phyloP scores from a whole-genome alignment of 1,140 invertebrate genomes.

The Pinna nobilis region DNA sequence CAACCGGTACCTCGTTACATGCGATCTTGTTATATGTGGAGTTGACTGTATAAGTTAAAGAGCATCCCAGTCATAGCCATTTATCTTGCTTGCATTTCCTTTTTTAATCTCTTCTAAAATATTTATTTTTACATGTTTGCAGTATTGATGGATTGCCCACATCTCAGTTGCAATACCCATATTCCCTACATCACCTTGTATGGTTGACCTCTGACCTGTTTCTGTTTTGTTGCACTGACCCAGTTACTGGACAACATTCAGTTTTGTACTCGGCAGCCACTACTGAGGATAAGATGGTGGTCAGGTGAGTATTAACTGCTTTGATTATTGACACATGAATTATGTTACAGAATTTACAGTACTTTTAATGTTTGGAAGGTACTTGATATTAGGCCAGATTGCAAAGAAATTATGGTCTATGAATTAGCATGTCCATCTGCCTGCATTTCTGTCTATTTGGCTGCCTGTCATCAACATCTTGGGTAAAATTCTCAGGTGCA shows the following conservation, averaged over 20 bases:
- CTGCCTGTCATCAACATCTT: no score
- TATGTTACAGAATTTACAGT: not conserved
- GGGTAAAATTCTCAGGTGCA: no score
- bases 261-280: constrained; percentile 22
- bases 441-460: no score
- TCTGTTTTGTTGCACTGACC: constrained; percentile 18
- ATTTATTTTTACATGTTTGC: not conserved
- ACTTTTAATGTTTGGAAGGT: not conserved
- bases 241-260: constrained; percentile 18
- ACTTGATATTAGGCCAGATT: not conserved
- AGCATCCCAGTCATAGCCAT: not conserved
- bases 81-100: not conserved
- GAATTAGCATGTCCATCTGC: no score
- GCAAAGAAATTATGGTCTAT: no score
- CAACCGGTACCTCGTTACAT: no score
- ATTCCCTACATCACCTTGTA: constrained; percentile 29
- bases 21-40: no score
- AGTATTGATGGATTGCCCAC: not conserved
- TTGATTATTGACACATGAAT: not conserved
- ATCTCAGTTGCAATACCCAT: constrained; percentile 8
- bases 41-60: no score
- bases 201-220: constrained; percentile 27
- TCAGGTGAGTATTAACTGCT: constrained; percentile 34
- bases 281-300: not conserved
- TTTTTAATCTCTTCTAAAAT: not conserved